phyloP scores from a whole-genome alignment of 2,797 vertebrate genomes.

The Pangasius djambal region DNA sequence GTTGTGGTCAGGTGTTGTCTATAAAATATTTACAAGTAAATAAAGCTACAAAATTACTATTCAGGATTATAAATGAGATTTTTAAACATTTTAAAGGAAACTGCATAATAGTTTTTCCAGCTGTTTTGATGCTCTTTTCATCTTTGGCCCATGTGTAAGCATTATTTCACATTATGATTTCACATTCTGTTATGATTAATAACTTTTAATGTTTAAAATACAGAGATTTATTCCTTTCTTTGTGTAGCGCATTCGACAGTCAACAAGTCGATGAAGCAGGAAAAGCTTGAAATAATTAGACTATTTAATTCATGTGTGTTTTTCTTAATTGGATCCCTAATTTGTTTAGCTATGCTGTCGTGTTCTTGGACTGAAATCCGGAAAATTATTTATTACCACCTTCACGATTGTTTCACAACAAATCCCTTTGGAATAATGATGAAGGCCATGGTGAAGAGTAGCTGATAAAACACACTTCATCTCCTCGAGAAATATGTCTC shows the following conservation, averaged over 20 bases:
- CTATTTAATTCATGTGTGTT: not conserved
- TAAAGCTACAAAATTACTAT: not conserved
- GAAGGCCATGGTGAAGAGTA: not conserved
- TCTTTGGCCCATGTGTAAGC: not conserved
- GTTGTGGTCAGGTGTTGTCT: not conserved
- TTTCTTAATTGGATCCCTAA: not conserved
- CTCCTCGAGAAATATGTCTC: not conserved
- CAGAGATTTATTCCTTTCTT: not conserved
- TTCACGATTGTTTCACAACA: not conserved
- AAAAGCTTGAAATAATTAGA: not conserved
- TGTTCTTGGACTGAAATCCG: not conserved
- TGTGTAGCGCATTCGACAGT: not conserved
- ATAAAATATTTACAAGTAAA: not conserved
- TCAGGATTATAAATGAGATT: not conserved
- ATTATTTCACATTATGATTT: not conserved
- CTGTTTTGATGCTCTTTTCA: not conserved
- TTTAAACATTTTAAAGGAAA: not conserved
- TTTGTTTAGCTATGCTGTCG: not conserved
- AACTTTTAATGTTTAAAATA: not conserved
- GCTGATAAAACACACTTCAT: not conserved
- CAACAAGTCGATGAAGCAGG: slow-evolving; percentile 8
- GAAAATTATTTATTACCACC: slow-evolving; percentile 13
- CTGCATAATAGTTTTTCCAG: not conserved
- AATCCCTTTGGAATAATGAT: not conserved
- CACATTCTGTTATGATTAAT: not conserved